Evolutionary conservation across 2,113 vertebrate genomes (phyloP).

Genomic region (Mus pahari): DNA sequence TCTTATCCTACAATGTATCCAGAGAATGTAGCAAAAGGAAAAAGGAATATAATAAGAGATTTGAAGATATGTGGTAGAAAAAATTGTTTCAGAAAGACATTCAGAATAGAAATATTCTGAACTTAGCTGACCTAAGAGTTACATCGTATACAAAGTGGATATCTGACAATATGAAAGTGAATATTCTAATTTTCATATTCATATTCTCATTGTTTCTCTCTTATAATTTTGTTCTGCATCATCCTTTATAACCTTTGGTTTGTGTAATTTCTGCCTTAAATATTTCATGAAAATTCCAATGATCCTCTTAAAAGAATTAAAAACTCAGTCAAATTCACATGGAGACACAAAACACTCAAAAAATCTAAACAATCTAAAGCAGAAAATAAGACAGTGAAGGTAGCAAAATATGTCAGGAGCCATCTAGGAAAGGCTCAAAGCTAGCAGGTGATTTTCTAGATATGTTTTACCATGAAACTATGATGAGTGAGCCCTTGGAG

Average conservation of each 20-base stretch:
- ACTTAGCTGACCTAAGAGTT: neutral
- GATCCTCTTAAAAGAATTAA: neutral
- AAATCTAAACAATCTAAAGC: neutral
- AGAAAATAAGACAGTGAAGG: neutral
- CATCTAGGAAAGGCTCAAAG: too few relatives aligned
- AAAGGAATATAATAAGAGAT: neutral
- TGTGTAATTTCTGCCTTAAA: neutral
- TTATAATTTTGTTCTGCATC: neutral
- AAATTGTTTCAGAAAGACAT: neutral
- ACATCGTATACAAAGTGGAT: neutral
- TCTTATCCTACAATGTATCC: neutral
- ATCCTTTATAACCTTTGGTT: neutral
- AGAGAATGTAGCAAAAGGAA: neutral
- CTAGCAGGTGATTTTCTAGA: too few relatives aligned
- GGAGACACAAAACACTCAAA: neutral
- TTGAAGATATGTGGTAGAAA: neutral
- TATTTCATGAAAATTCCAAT: neutral
- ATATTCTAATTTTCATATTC: neutral
- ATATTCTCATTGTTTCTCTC: neutral
- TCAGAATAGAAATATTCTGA: neutral
- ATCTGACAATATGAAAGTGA: neutral
- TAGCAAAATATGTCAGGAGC: neutral
- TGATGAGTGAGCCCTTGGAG: too few relatives aligned
- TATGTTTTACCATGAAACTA: too few relatives aligned
- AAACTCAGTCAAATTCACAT: neutral